Base-by-base conservation (phyloP, 2,888 invertebrate species). In the Conops quadrifasciatus region DNA sequence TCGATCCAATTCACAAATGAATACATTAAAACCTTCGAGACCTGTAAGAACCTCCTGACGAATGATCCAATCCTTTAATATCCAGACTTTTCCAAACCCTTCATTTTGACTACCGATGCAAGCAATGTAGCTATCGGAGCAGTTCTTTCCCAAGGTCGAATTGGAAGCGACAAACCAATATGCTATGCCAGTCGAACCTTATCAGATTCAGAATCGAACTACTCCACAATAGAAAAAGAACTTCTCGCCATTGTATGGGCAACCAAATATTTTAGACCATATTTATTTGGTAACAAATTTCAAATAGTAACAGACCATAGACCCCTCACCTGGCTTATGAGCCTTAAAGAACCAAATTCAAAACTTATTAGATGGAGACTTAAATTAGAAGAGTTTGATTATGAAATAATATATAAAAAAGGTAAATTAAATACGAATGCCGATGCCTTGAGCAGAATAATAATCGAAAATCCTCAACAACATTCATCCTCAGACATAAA, bases 271-370 rank as follows among this genome's bases (percentile, higher is more conserved):
- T 76, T 59, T 45, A 21, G 63, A 0, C 67, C 70, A 13, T 73
- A 74, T 45, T n/a, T 73, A 16, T 73, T 71, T 63, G 74, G 73
- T 11, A 70, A 62, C 51, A 72, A 71, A 60, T 74, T 71, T 59
- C 28, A 60, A 7, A 51, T 75, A 0, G 56, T 67, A 3, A 76
- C 72, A 1, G 73, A 76, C 43, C 76, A 77, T 43, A 43, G 60
- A 58, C 74, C 74, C 0, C 62, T 76, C 4, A 51, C 65, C 13
- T 75, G 71, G 66, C 26, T 71, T 7, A 47, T 67, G 47, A 65
- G 16, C n/a, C n/a, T n/a, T n/a, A n/a, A n/a, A n/a, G n/a, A n/a
- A n/a, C n/a, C n/a, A n/a, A n/a, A n/a, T n/a, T n/a, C n/a, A n/a
- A n/a, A n/a, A n/a, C n/a, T n/a, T n/a, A n/a, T n/a, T n/a, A n/a